Conservation (phyloP, 37 sponge, comb jelly and placozoan species). For the Geodia barretti region DNA sequence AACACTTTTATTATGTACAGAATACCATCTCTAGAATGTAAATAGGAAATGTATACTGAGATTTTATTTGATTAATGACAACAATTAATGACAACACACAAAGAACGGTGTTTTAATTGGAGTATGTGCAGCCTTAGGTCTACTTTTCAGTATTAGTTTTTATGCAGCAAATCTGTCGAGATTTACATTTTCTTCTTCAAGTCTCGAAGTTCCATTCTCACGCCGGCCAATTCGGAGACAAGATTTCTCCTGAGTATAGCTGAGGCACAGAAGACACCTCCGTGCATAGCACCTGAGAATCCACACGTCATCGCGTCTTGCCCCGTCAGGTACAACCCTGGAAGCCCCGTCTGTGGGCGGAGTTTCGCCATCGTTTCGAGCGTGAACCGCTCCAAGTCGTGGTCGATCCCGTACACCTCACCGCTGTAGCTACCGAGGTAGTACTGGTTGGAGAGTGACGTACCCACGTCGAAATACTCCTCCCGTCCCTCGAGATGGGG, state of each 20-base stretch:
- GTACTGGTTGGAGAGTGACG: constrained; percentile 84
- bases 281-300: constrained; percentile 77
- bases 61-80: too few relatives aligned
- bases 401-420: constrained; percentile 90
- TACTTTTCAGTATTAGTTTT: too few relatives aligned
- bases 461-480: constrained; percentile 89
- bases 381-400: constrained; percentile 69
- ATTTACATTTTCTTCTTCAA: too few relatives aligned
- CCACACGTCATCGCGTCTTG: constrained; percentile 88
- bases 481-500: constrained; percentile 83
- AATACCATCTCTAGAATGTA: too few relatives aligned
- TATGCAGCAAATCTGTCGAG: too few relatives aligned
- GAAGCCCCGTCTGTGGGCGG: constrained; percentile 68
- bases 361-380: constrained; percentile 48
- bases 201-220: constrained; percentile 2
- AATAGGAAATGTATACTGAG: too few relatives aligned
- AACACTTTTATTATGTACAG: too few relatives aligned
- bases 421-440: constrained; percentile 74
- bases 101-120: too few relatives aligned
- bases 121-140: too few relatives aligned
- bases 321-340: constrained; percentile 88
- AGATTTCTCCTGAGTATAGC: constrained; percentile 82
- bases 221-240: constrained; percentile 45
- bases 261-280: constrained; percentile 76
- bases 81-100: too few relatives aligned